Evolutionary conservation across 2,113 vertebrate genomes (phyloP).

Genomic region (Isurus oxyrinchus): DNA sequence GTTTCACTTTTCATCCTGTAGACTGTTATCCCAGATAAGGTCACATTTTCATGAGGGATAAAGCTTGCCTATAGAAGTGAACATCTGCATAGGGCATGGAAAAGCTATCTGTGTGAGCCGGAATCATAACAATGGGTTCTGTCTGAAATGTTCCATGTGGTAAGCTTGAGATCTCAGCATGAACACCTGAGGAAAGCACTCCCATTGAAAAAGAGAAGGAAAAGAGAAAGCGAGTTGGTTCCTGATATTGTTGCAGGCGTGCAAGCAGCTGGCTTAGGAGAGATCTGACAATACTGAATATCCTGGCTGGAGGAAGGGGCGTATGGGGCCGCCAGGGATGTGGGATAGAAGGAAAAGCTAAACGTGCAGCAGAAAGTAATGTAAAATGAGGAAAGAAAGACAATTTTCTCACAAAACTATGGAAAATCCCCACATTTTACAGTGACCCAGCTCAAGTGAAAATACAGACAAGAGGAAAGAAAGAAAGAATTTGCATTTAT

Average conservation of each 20-base stretch:
- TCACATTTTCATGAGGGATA: not conserved
- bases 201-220: not conserved
- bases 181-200: not conserved
- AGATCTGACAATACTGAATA: not conserved
- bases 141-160: not conserved
- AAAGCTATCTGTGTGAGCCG: not conserved
- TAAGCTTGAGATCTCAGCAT: not conserved
- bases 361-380: not conserved
- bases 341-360: not conserved
- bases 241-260: not conserved
- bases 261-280: not conserved
- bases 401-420: not conserved
- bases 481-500: not conserved
- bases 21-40: not conserved
- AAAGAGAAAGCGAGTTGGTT: not conserved
- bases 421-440: not conserved
- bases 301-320: not conserved
- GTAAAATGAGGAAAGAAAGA: not conserved
- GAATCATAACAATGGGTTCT: not conserved
- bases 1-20: not conserved
- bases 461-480: not conserved
- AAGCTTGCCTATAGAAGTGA: not conserved
- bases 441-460: not conserved
- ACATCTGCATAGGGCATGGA: not conserved
- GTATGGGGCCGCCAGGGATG: rapidly evolving